phyloP scores from a whole-genome alignment of 2,113 vertebrate species.

The Crotalus viridis region DNA sequence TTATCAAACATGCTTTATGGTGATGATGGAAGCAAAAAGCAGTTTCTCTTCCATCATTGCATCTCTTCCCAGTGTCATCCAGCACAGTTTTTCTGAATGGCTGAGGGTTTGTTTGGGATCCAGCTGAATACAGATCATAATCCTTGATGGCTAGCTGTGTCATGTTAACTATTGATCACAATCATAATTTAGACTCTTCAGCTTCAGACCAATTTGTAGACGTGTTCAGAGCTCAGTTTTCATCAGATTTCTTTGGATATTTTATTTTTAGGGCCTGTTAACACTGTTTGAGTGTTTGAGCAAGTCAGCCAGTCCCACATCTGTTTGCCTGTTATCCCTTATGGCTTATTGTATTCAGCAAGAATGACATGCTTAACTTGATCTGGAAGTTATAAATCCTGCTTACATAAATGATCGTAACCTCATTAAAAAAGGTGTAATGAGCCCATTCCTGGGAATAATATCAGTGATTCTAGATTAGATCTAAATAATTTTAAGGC shows the following conservation, averaged over 20 bases:
- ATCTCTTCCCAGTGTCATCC: neutral
- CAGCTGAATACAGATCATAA: neutral
- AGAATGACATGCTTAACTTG: neutral
- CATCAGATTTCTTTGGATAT: neutral
- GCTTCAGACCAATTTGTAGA: neutral
- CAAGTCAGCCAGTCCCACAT: neutral
- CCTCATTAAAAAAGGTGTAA: neutral
- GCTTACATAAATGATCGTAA: neutral
- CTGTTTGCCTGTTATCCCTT: neutral
- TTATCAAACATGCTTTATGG: neutral
- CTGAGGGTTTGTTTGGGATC: neutral
- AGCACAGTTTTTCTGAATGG: neutral
- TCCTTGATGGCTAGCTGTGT: neutral
- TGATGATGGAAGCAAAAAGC: neutral
- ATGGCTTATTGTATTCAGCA: neutral
- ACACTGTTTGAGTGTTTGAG: neutral
- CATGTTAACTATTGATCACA: neutral
- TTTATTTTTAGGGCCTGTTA: neutral
- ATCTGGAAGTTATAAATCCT: neutral
- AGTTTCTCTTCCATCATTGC: neutral
- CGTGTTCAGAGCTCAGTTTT: neutral
- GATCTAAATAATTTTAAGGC: neutral
- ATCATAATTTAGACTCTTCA: neutral
- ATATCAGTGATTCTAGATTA: neutral
- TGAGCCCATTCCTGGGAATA: neutral